Evolutionary conservation across 2,797 vertebrate genomes (phyloP).

Genomic region (Falco biarmicus): DNA sequence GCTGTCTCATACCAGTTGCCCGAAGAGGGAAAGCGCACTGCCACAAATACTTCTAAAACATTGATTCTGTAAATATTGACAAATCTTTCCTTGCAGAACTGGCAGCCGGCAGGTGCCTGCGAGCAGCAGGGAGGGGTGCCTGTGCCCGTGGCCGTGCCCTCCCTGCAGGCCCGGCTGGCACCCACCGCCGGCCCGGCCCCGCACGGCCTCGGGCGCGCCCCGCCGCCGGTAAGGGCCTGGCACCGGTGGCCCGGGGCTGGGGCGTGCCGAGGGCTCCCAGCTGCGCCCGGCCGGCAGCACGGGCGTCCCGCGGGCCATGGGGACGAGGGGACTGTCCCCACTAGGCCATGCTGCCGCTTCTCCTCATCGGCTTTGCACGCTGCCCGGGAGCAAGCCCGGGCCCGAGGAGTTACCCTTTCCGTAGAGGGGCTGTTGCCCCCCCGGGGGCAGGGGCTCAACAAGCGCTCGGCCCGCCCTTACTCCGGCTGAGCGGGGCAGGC

Average conservation of each 20-base stretch:
- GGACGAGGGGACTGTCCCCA: fast-evolving
- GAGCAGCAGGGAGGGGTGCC: too few species aligned
- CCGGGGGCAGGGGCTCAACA: not conserved
- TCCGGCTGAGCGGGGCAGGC: not conserved
- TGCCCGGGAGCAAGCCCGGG: not conserved
- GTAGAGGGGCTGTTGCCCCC: not conserved
- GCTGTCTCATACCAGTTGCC: not conserved
- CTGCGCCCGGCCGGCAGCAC: not conserved
- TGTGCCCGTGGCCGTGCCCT: too few species aligned
- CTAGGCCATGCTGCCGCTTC: not conserved
- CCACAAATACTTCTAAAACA: not conserved
- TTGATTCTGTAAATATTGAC: not conserved
- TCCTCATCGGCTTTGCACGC: not conserved
- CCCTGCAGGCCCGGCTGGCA: too few species aligned
- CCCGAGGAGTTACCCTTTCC: not conserved
- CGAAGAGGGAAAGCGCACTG: not conserved
- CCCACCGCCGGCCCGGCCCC: too few species aligned
- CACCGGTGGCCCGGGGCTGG: not conserved
- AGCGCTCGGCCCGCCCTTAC: too few species aligned
- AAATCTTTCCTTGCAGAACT: not conserved
- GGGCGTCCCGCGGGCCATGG: not conserved
- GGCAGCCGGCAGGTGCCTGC: too few species aligned
- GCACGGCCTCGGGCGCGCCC: too few species aligned
- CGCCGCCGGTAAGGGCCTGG: too few species aligned
- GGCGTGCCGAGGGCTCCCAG: not conserved